Evolutionary conservation across 2,797 vertebrate genomes (phyloP), one percentile per base, ranked within the genome.

Genomic region (Pristis pectinata): DNA sequence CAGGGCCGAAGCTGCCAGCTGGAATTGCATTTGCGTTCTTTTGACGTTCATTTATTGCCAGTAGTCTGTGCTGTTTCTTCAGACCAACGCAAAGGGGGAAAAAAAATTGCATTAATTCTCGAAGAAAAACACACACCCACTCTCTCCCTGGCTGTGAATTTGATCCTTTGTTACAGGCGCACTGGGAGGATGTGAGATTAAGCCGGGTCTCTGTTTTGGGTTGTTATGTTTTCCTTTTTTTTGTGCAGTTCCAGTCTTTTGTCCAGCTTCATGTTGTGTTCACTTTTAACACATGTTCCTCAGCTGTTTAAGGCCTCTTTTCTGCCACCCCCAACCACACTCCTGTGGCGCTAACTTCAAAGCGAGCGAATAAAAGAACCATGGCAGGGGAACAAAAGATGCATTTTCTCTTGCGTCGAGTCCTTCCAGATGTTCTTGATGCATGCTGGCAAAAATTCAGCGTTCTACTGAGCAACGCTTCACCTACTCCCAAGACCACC

Each of bases 381-480:
- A 95, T 97, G 97, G 97, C 97, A 97, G 95, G 96, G 96, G 97
- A 97, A 98, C 97, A 98, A 96, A 95, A 96, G 96, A 95, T 95
- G 96, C 94, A 95, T 96, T 97, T 96, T 97, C 96, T 13, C 96
- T 96, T 96, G 96, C 96, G 96, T 95, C 97, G 97, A 96, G 96
- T 97, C 97, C 97, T 96, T 98, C 98, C 98, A 98, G 98, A 98
- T 98, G 98, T 98, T 96, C 30, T 76, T 56, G 92, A 56, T 53
- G 44, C 24, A 22, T 7, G 37, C 37, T 92, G 59, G 91, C 94
- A 82, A 64, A 64, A 61, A 64, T n/a, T 61, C 87, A 49, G 15
- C 59, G 34, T 6, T 10, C 89, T 93, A 93, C 93, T 95, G 76
- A 80, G 89, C 76, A 53, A 85, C 30, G 15, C 61, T 74, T 49